phyloP scores from a whole-genome alignment of 1,140 invertebrate species.

The Camponotus vicinus region DNA sequence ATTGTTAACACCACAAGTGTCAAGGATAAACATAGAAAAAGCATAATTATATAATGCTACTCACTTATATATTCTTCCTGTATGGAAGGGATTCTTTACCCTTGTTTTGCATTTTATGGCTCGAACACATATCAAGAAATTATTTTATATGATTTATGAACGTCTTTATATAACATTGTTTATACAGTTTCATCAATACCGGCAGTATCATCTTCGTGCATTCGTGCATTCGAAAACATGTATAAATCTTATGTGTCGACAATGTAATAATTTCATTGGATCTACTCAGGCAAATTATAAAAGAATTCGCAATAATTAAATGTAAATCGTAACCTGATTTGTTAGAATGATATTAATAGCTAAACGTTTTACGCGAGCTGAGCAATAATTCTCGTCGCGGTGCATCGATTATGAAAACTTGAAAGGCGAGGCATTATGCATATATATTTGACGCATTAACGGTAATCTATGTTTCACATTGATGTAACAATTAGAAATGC shows the following conservation, averaged over 20 bases:
- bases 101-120: slow-evolving; percentile 18
- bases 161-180: slow-evolving; percentile 16
- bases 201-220: not conserved
- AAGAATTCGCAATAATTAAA: slow-evolving; percentile 35
- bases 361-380: slow-evolving; percentile 25
- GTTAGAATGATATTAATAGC: not conserved
- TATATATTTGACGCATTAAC: slow-evolving; percentile 29
- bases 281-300: not conserved
- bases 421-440: slow-evolving; percentile 40
- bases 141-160: slow-evolving; percentile 15
- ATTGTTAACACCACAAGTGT: not conserved
- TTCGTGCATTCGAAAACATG: not conserved
- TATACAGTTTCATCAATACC: not conserved
- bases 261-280: slow-evolving; percentile 9
- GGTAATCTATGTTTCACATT: slow-evolving; percentile 37
- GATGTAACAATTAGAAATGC: slow-evolving; percentile 48
- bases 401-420: slow-evolving; percentile 53
- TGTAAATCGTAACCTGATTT: slow-evolving; percentile 58
- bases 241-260: slow-evolving; percentile 4
- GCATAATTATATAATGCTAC: not conserved
- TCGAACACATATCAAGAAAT: not conserved
- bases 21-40: not conserved
- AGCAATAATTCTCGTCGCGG: slow-evolving; percentile 41
- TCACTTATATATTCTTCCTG: not conserved
- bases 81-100: not conserved